A percentile compares a stretch with the other conserved stretches of the same genome.
These are phyloP conservation scores for Psilopsiagon aymara DNA, from an alignment of 2,113 vertebrate genomes.

Conservation along the genomic window DNA sequence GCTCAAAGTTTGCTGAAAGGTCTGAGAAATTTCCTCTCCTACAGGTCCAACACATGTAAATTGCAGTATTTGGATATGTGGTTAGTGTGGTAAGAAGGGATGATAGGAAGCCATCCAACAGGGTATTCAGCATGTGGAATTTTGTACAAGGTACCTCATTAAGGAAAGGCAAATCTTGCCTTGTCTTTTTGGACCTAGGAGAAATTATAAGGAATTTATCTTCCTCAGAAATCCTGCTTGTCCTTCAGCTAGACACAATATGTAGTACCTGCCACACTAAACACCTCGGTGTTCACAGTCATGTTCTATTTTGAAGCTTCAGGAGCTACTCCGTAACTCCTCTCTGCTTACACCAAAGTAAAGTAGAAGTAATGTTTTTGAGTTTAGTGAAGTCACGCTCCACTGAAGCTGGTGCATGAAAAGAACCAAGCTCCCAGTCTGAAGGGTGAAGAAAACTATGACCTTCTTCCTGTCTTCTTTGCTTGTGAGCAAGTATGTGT, in stretches of 20 bases:
- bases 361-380: neutral
- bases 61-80: neutral
- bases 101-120: neutral
- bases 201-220: neutral
- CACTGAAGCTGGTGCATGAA: neutral
- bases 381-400: neutral
- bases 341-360: neutral
- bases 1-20: neutral
- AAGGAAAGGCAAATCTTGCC: neutral
- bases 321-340: neutral
- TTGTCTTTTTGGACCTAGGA: neutral
- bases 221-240: neutral
- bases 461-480: neutral
- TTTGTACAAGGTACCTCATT: neutral
- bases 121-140: neutral
- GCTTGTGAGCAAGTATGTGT: neutral
- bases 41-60: neutral
- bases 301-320: neutral
- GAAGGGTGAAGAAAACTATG: neutral
- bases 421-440: neutral
- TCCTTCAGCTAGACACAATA: neutral
- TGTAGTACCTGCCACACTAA: neutral
- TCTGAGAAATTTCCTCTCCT: neutral
- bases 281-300: neutral
- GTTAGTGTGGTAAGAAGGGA: neutral